Conservation (phyloP, 1,140 invertebrate species). For the Matsumurasca onukii region DNA sequence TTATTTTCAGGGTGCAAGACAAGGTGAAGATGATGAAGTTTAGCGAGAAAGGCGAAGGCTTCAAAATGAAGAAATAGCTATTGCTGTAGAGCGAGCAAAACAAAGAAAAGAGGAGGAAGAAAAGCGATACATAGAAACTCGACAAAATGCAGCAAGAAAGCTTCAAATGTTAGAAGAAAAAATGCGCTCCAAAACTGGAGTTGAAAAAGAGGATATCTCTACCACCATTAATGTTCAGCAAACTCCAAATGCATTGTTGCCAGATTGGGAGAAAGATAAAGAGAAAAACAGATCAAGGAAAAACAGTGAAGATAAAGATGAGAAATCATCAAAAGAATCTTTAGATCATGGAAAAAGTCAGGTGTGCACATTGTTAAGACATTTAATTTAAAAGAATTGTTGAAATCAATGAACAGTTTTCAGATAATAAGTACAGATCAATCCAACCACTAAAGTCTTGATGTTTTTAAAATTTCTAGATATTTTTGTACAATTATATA, state of each 20-base stretch:
- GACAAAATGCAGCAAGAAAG: slow-evolving; percentile 50
- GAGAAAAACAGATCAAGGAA: slow-evolving; percentile 49
- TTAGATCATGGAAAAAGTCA: slow-evolving; percentile 34
- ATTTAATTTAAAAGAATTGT: too few species aligned
- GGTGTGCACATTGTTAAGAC: background rate
- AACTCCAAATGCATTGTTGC: slow-evolving; percentile 35
- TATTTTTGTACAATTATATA: too few species aligned
- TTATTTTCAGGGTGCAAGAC: slow-evolving; percentile 30
- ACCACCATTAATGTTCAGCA: slow-evolving; percentile 41
- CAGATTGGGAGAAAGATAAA: slow-evolving; percentile 43
- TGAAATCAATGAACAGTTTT: too few species aligned
- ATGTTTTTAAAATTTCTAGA: too few species aligned
- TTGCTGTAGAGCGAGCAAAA: slow-evolving; percentile 71
- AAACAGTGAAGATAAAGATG: slow-evolving; percentile 32
- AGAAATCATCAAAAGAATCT: slow-evolving; percentile 30
- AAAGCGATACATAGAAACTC: slow-evolving; percentile 64
- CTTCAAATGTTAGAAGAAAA: slow-evolving; percentile 37
- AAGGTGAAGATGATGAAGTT: slow-evolving; percentile 69
- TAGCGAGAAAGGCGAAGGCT: slow-evolving; percentile 69
- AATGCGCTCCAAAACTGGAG: slow-evolving; percentile 42
- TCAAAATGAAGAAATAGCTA: slow-evolving; percentile 65
- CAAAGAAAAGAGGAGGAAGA: slow-evolving; percentile 80
- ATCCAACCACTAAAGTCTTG: too few species aligned
- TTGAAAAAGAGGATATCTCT: slow-evolving; percentile 37
- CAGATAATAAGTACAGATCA: too few species aligned